phyloP scores from a whole-genome alignment of 2,888 invertebrate genomes.

The Hemithea aestivaria region DNA sequence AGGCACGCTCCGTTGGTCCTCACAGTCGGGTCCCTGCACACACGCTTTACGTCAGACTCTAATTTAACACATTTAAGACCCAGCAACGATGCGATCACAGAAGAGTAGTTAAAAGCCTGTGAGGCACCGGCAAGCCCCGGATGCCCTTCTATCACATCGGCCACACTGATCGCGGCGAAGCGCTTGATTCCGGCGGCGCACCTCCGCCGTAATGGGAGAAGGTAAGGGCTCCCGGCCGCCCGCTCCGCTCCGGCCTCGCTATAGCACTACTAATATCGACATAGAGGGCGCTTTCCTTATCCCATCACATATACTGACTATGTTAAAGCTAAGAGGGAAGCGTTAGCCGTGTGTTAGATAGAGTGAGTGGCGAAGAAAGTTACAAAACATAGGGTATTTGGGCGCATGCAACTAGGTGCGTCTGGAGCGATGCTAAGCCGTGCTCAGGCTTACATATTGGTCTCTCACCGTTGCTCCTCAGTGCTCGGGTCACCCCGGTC shows the following conservation, averaged over 20 bases:
- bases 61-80: constrained; percentile 29
- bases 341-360: constrained; percentile 67
- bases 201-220: constrained; percentile 80
- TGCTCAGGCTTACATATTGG: constrained; percentile 73
- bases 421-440: constrained; percentile 71
- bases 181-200: constrained; percentile 72
- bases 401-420: constrained; percentile 71
- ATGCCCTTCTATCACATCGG: constrained; percentile 59
- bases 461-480: constrained; percentile 75
- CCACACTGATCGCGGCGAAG: constrained; percentile 70
- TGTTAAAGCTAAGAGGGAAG: constrained; percentile 71
- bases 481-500: constrained; percentile 64
- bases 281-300: constrained; percentile 87
- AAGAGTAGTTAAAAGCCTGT: constrained; percentile 74
- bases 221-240: constrained; percentile 77
- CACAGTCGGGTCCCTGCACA: constrained; percentile 66
- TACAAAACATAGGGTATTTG: constrained; percentile 56
- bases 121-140: constrained; percentile 54
- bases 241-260: constrained; percentile 70
- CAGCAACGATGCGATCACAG: constrained; percentile 66
- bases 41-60: constrained; percentile 38
- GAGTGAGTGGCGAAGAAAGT: constrained; percentile 70
- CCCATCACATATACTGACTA: constrained; percentile 81
- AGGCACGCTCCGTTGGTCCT: constrained; percentile 81
- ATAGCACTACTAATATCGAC: constrained; percentile 60